Percentiles rank a stretch among this genome's conserved stretches.
phyloP scores from a whole-genome alignment of 2,797 vertebrate genomes.

The Channallabes apus region DNA sequence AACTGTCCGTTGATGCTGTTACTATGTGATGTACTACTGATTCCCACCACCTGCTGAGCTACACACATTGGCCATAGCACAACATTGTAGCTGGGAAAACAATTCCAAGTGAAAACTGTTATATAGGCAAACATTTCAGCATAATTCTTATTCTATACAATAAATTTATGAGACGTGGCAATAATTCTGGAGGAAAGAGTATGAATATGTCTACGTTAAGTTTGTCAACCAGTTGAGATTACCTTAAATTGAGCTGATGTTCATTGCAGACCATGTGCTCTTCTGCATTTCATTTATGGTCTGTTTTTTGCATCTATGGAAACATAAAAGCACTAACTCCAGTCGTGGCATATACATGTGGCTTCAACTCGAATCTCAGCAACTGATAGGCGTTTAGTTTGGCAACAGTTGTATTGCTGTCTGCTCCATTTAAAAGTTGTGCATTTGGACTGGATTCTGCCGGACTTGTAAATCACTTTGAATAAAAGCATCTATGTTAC shows the following conservation, averaged over 20 bases:
- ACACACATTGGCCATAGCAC: not conserved
- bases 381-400: not conserved
- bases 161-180: not conserved
- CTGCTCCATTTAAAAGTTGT: not conserved
- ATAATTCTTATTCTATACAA: no score
- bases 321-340: not conserved
- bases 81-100: not conserved
- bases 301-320: not conserved
- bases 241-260: not conserved
- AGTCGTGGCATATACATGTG: not conserved
- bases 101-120: not conserved
- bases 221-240: not conserved
- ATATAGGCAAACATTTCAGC: not conserved
- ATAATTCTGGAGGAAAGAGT: not conserved
- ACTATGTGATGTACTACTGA: not conserved
- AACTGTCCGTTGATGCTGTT: not conserved
- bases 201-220: no score
- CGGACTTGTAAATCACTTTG: constrained; percentile 13
- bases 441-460: not conserved
- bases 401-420: constrained; percentile 1
- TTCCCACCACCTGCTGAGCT: not conserved
- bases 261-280: not conserved
- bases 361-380: not conserved
- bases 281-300: not conserved
- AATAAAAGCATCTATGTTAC: not conserved